Base-by-base conservation (phyloP, 2,888 invertebrate genomes). In the Lycocerus yunnanus region DNA sequence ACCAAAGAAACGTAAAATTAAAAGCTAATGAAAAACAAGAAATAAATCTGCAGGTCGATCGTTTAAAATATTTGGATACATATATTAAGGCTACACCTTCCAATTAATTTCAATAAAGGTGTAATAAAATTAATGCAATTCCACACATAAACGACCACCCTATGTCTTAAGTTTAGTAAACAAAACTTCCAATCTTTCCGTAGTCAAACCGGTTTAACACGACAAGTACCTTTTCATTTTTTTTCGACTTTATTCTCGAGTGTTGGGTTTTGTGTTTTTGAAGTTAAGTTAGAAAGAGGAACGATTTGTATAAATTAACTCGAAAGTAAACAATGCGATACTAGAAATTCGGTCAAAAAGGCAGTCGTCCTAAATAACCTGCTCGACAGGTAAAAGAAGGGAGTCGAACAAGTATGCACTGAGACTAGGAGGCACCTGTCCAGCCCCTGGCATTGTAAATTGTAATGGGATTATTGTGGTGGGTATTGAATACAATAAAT, bases 351-450 rank as follows among this genome's bases (percentile, higher is more conserved):
- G 78, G 77, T 75, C 75, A 79, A 73, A 76, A 77, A 73, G 75
- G 69, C 65, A 69, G 76, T 73, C 15, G 66, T 20, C 58, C 60
- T 72, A 71, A 78, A 81, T 80, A 82, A 82, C 82, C 81, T 81
- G 82, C 82, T 81, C 76, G 82, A 81, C 82, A 81, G 81, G 81
- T 82, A 81, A 78, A 80, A 75, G 68, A 66, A 66, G 69, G 73
- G 76, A 80, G 74, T 76, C 72, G 78, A 77, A 43, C 43, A n/a
- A 77, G 79, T 77, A 77, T 75, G 77, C 73, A 75, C 67, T 67
- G 74, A 66, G 69, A 68, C 58, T 65, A 61, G 66, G 66, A 67
- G 75, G 77, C 77, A 79, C 78, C 79, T 79, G 79, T 79, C 77
- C 73, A 76, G 68, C 74, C 77, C 75, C 65, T 65, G 70, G 77